These are phyloP conservation scores for Camarhynchus parvulus DNA, from an alignment of 2,113 vertebrate species.

Conservation along the genomic window DNA sequence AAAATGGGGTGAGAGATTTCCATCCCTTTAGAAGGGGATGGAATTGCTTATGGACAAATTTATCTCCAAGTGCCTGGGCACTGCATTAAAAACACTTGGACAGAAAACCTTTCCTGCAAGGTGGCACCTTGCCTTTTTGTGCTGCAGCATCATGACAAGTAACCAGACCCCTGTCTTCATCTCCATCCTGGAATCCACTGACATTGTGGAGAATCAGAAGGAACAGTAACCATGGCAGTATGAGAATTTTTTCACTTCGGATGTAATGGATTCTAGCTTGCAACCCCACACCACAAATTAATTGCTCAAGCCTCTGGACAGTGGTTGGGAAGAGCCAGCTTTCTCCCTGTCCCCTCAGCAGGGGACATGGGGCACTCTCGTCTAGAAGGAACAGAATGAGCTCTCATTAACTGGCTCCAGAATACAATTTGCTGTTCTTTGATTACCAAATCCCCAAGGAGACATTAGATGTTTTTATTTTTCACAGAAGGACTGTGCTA, in stretches of 20 bases:
- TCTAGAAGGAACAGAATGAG: neutral
- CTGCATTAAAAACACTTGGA: neutral
- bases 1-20: slow-evolving; percentile 7
- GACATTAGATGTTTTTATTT: slow-evolving; percentile 32
- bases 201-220: neutral
- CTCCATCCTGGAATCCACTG: neutral
- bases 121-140: neutral
- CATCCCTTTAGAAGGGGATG: neutral
- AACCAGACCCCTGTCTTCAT: neutral
- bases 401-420: slow-evolving; percentile 25
- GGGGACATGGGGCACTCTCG: neutral
- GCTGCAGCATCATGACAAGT: neutral
- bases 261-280: neutral
- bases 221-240: neutral
- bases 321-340: neutral
- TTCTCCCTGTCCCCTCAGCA: neutral
- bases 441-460: slow-evolving; percentile 50
- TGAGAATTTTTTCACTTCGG: neutral
- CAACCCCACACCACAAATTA: neutral
- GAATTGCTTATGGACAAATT: neutral
- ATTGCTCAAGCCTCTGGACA: neutral
- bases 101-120: neutral
- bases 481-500: neutral
- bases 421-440: slow-evolving; percentile 43
- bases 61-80: neutral